phyloP scores from a whole-genome alignment of 2,113 vertebrate species.

The Hippocampus mohnikei region DNA sequence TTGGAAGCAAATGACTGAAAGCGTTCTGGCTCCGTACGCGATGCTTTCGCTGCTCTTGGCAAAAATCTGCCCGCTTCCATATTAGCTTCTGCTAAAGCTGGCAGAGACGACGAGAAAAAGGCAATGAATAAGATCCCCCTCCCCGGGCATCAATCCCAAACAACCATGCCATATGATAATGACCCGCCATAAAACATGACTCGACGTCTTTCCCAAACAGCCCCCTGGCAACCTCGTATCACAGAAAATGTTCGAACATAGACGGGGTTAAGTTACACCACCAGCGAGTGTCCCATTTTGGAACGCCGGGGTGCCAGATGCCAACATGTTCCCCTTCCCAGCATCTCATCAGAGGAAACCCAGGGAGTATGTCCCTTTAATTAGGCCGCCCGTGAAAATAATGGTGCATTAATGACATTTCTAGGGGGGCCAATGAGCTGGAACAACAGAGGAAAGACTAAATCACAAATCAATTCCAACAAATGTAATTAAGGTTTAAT shows the following conservation, averaged over 20 bases:
- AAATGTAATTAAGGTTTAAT: slow-evolving; percentile 85
- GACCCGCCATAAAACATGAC: slow-evolving; percentile 23
- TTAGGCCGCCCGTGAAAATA: slow-evolving; percentile 74
- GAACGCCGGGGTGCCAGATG: slow-evolving; percentile 55
- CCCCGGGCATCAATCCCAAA: neutral
- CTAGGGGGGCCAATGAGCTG: slow-evolving; percentile 77
- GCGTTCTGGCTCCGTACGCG: neutral
- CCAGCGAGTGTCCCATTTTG: slow-evolving; percentile 51
- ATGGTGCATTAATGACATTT: slow-evolving; percentile 80
- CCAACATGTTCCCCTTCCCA: slow-evolving; percentile 50
- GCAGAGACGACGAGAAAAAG: neutral
- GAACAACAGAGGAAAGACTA: slow-evolving; percentile 75
- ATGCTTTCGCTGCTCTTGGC: neutral
- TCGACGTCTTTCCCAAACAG: slow-evolving; percentile 17
- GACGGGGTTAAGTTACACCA: slow-evolving; percentile 13
- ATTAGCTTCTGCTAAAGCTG: neutral
- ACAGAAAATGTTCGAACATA: neutral
- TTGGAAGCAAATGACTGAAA: slow-evolving; percentile 5
- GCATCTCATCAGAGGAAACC: slow-evolving; percentile 63
- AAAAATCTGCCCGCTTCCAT: slow-evolving; percentile 2
- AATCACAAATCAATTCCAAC: slow-evolving; percentile 83
- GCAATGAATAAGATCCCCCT: neutral
- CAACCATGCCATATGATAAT: slow-evolving; percentile 16
- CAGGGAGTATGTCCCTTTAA: slow-evolving; percentile 69
- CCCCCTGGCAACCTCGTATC: slow-evolving; percentile 34